A percentile compares a stretch with the other conserved stretches of the same genome.
phyloP scores from a whole-genome alignment of 2,888 invertebrate species.

The Philereme vetulata region DNA sequence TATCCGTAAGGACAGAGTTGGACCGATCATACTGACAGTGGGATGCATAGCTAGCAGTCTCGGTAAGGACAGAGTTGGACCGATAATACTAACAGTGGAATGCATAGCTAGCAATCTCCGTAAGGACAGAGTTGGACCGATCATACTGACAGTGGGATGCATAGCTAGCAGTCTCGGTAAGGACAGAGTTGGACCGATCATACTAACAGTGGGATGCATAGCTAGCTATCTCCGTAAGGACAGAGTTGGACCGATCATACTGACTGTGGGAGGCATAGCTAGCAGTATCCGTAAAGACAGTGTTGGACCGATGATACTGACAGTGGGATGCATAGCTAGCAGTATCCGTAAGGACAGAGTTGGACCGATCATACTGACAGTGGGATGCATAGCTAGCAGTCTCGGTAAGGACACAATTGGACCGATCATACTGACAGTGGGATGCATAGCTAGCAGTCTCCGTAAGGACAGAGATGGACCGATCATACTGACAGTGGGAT shows the following conservation, averaged over 20 bases:
- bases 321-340: too few relatives aligned
- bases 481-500: too few relatives aligned
- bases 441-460: constrained; percentile 62
- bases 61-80: constrained; percentile 45
- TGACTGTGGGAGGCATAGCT: too few relatives aligned
- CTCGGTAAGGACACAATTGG: constrained; percentile 44
- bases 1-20: constrained; percentile 44
- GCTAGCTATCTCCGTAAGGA: constrained; percentile 55
- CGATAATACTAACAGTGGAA: too few relatives aligned
- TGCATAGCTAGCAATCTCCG: constrained; percentile 63
- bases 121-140: constrained; percentile 44
- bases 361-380: too few relatives aligned
- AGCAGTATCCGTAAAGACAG: constrained; percentile 50
- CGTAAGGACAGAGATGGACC: constrained; percentile 47
- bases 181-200: constrained; percentile 44
- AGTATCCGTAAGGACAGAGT: constrained; percentile 45
- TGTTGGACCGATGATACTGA: too few relatives aligned
- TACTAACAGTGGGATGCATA: too few relatives aligned
- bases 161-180: constrained; percentile 60
- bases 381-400: constrained; percentile 63
- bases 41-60: constrained; percentile 63
- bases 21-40: too few relatives aligned
- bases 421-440: too few relatives aligned
- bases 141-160: too few relatives aligned
- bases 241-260: constrained; percentile 47